Evolutionary conservation across 2,113 vertebrate species (phyloP), one percentile per base, ranked within the genome.

Genomic region (Urocynchramus pylzowi): DNA sequence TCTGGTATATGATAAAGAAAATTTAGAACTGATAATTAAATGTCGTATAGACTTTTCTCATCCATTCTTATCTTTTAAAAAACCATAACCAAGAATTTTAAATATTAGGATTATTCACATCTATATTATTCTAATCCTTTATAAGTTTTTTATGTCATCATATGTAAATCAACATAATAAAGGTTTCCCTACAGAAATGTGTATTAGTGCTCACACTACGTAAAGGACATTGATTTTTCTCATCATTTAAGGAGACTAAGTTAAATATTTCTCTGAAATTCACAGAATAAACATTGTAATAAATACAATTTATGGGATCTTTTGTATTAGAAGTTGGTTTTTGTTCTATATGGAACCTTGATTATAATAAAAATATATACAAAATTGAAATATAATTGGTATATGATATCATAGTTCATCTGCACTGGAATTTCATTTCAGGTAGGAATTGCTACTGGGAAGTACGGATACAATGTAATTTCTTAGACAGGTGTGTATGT

Each of bases 401-500:
- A 35, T 45, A 21, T 9, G 12, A 22, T 41, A 45, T 30, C 19
- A 26, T 13, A 68, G 10, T 33, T 63, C 49, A 45, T 24, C 35
- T 45, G 33, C 63, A 71, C 28, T 15, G n/a, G 15, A 80, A 60
- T 54, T 89, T 68, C 12, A 39, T 3, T 80, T 59, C 45, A 45
- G 14, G 5, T 80, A 15, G 31, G 27, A 85, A 52, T 33, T 52
- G 17, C 16, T 74, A 22, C 18, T 23, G 10, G 7, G 7, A 12
- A 74, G 10, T 12, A 57, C 7, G 63, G 27, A 56, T 22, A 50
- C 8, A 6, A 7, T 37, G 6, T 45, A 44, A 45, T 86, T 77
- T 94, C 78, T 84, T 90, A 77, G 78, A 76, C 94, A 67, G 67
- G 8, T 52, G 16, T 90, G 21, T 63, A 84, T 97, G 86, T 97